Evolutionary conservation across 2,888 invertebrate genomes (phyloP).

Genomic region (Drosophila monieri): DNA sequence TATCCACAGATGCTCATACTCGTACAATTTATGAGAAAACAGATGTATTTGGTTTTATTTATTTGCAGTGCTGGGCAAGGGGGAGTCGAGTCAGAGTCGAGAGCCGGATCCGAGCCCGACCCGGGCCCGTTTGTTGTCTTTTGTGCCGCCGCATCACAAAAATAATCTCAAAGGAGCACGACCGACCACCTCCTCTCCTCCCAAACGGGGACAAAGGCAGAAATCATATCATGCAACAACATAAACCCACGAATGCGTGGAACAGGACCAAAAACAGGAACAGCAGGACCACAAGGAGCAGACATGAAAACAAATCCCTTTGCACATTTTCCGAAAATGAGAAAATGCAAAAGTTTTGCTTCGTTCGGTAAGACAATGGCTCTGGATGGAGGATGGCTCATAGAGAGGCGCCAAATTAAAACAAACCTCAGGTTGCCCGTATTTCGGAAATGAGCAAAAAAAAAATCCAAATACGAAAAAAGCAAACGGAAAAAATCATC

Average conservation of each 20-base stretch:
- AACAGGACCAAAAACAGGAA: constrained; percentile 30
- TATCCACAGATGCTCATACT: constrained; percentile 40
- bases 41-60: constrained; percentile 77
- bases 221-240: constrained; percentile 76
- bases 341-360: constrained; percentile 79
- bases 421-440: constrained; percentile 80
- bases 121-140: constrained; percentile 39
- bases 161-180: constrained; percentile 67
- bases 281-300: constrained; percentile 32
- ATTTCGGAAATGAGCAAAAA: constrained; percentile 73
- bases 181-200: constrained; percentile 14
- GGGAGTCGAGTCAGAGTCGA: neutral
- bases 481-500: constrained; percentile 12
- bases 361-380: constrained; percentile 59
- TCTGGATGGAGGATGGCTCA: constrained; percentile 38
- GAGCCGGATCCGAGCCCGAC: neutral
- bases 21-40: constrained; percentile 75
- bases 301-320: constrained; percentile 79
- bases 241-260: constrained; percentile 72
- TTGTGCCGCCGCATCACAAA: constrained; percentile 43
- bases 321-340: constrained; percentile 79
- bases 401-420: constrained; percentile 77
- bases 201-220: constrained; percentile 53
- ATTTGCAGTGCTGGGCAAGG: constrained; percentile 41
- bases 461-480: constrained; percentile 9